A percentile compares a stretch with the other conserved stretches of the same genome.
Evolutionary conservation across 2,797 vertebrate species (phyloP).

Genomic region (Lagodon rhomboides): DNA sequence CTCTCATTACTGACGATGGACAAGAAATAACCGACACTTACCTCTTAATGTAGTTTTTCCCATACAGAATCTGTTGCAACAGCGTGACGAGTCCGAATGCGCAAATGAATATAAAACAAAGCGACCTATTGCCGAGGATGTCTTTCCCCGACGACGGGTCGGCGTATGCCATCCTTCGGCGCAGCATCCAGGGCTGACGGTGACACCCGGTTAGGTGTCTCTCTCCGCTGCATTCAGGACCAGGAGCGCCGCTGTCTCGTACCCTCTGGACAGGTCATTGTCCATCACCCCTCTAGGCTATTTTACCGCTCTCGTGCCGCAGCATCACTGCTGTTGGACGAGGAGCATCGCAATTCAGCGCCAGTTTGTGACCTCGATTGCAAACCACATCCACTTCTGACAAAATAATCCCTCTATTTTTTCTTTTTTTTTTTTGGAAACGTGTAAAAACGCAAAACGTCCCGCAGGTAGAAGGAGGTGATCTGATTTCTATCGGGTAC

Average conservation of each 20-base stretch:
- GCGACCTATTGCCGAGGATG: conserved; percentile 94
- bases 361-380: conserved; percentile 14
- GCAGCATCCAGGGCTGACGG: conserved; percentile 78
- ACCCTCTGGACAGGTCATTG: conserved; percentile 58
- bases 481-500: conserved; percentile 25
- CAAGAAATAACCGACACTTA: conserved; percentile 77
- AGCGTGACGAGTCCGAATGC: conserved; percentile 98
- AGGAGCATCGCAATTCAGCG: conserved; percentile 34
- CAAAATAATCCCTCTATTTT: not conserved
- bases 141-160: conserved; percentile 96
- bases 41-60: conserved; percentile 98
- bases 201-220: conserved; percentile 78
- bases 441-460: conserved; percentile 9
- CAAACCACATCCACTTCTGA: conserved; percentile 14
- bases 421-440: not conserved
- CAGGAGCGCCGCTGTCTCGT: conserved; percentile 58
- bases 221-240: conserved; percentile 80
- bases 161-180: conserved; percentile 92
- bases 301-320: conserved; percentile 37
- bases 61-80: conserved; percentile 97
- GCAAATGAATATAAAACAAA: conserved; percentile 99
- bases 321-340: conserved; percentile 42
- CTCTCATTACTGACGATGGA: not conserved
- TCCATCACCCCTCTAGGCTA: conserved; percentile 61
- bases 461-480: not conserved